phyloP scores from a whole-genome alignment of 2,797 vertebrate genomes.

The Gymnothorax javanicus region DNA sequence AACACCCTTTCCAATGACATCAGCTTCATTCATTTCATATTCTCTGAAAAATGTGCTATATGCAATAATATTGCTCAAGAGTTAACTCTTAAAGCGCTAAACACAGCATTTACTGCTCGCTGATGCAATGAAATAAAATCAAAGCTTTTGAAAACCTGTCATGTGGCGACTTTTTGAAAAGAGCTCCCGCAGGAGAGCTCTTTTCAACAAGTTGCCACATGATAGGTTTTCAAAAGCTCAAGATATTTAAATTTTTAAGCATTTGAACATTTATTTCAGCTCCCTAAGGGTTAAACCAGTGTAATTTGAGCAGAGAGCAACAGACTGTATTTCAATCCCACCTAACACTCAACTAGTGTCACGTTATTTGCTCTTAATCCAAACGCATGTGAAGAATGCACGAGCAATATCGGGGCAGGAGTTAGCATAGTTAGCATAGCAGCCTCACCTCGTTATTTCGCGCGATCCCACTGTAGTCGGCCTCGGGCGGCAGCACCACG shows the following conservation, averaged over 20 bases:
- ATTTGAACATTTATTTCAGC: too few relatives aligned
- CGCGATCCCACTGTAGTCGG: constrained; percentile 86
- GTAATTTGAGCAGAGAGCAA: not conserved
- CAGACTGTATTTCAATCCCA: not conserved
- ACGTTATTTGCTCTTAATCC: not conserved
- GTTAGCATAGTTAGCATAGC: not conserved
- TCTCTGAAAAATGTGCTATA: not conserved
- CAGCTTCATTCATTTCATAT: not conserved
- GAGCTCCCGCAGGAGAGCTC: too few relatives aligned
- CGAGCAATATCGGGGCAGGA: not conserved
- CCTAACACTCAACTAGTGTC: not conserved
- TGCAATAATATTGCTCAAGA: not conserved
- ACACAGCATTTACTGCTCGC: too few relatives aligned
- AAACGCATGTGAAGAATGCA: not conserved
- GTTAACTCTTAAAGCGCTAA: too few relatives aligned
- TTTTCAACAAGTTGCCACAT: too few relatives aligned
- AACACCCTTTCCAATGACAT: not conserved
- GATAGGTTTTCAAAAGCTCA: too few relatives aligned
- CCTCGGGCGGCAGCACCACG: constrained; percentile 84
- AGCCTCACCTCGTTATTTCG: constrained; percentile 83
- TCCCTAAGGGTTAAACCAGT: not conserved
- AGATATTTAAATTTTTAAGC: too few relatives aligned
- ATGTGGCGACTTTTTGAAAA: too few relatives aligned
- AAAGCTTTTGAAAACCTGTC: too few relatives aligned
- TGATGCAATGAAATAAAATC: too few relatives aligned